A percentile compares a stretch with the other conserved stretches of the same genome.
Evolutionary conservation across 2,797 vertebrate species (phyloP).

Genomic region (Bovichtus variegatus): DNA sequence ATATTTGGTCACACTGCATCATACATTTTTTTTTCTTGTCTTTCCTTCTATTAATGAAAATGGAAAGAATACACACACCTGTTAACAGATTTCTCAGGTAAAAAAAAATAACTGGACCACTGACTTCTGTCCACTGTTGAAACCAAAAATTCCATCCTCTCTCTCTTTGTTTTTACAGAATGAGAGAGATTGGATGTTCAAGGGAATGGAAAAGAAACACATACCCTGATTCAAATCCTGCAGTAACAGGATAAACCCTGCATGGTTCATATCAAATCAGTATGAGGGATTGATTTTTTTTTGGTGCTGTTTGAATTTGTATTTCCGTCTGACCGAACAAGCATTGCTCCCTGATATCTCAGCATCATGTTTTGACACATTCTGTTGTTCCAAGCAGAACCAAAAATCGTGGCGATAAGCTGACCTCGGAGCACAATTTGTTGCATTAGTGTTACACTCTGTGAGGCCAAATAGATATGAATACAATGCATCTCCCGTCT

Average conservation of each 20-base stretch:
- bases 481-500: neutral
- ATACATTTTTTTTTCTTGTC: neutral
- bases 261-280: constrained; percentile 56
- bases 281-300: constrained; percentile 57
- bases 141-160: constrained; percentile 9
- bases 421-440: constrained; percentile 54
- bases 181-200: constrained; percentile 31
- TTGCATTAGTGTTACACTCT: constrained; percentile 41
- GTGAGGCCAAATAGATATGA: constrained; percentile 30
- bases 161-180: constrained; percentile 43
- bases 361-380: constrained; percentile 69
- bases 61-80: neutral
- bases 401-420: constrained; percentile 49
- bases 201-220: constrained; percentile 22
- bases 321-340: constrained; percentile 55
- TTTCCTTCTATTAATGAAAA: neutral
- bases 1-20: neutral
- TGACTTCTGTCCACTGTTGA: neutral
- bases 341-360: constrained; percentile 45
- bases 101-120: neutral
- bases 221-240: constrained; percentile 36
- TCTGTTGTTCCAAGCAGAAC: constrained; percentile 55
- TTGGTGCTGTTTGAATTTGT: constrained; percentile 57
- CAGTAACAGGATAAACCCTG: constrained; percentile 58
- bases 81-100: neutral